Evolutionary conservation across 2,797 vertebrate species (phyloP).

Genomic region (Sebastes matsubarae): DNA sequence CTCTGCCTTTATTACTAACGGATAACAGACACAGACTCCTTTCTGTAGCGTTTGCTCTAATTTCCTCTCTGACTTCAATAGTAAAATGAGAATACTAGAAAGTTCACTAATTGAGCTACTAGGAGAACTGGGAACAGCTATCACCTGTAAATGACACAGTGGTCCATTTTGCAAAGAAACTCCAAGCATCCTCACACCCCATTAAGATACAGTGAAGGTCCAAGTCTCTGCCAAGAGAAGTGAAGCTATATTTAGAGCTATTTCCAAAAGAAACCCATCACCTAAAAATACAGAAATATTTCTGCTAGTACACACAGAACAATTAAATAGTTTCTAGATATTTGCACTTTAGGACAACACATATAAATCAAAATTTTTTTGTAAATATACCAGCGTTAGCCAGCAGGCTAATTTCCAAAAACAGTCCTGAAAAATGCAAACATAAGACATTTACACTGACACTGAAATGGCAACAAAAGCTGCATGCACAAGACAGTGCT

Average conservation of each 20-base stretch:
- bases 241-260: neutral
- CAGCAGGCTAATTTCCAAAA: neutral
- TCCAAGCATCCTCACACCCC: neutral
- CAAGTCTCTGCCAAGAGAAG: neutral
- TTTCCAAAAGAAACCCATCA: neutral
- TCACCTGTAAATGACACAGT: constrained; percentile 11
- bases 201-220: neutral
- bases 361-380: neutral
- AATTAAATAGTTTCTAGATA: neutral
- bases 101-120: neutral
- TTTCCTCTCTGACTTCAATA: neutral
- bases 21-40: neutral
- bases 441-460: neutral
- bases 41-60: neutral
- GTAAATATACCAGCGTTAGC: neutral
- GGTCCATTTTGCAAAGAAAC: neutral
- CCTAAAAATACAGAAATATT: neutral
- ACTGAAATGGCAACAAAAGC: neutral
- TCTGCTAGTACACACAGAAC: neutral
- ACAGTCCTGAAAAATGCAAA: neutral
- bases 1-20: neutral
- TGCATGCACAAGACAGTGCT: neutral
- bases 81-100: neutral
- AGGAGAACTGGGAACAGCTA: neutral
- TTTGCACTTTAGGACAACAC: neutral